Evolutionary conservation across 2,888 invertebrate genomes (phyloP), one percentile per base, ranked within the genome.

Genomic region (Heliothis peltigera): DNA sequence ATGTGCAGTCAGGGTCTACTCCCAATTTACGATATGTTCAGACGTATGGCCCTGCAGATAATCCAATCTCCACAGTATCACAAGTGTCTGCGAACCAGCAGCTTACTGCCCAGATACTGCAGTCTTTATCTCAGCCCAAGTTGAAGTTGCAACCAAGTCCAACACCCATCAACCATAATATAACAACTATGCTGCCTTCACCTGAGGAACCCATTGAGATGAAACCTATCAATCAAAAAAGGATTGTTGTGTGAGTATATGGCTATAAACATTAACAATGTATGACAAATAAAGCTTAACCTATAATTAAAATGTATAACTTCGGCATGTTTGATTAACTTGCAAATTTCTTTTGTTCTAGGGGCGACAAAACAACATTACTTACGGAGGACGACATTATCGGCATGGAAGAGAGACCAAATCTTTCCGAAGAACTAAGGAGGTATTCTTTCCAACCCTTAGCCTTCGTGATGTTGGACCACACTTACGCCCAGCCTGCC

Each of bases 71-170:
- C 48, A 89, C 92, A 21, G 87, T 90, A 25, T 90, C 95, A 1
- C 96, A 95, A 84, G 91, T 96, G 18, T 95, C 96, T 7, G 96
- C 96, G 21, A 96, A 96, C 83, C 96, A 96, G 80, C 96, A 96
- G 64, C 85, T 96, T 59, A 96, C 96, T 1, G 96, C 96, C 22
- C 96, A 96, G 83, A 96, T 96, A 79, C 87, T 96, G 73, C 96
- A 96, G 80, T 96, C 96, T 32, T 82, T 95, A 17, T 91, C 95
- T 17, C 95, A 94, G 66, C 94, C 95, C 1, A 95, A 95, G 74
- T 75, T 94, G 48, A 86, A 93, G 87, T 67, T 93, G 64, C 92
- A 91, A 60, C 82, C 90, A 6, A 87, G 83, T 65, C 86, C 89
- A 1, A 81, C 85, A 1, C 81, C 88, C 6, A 57, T 88, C 19